A percentile compares a stretch with the other conserved stretches of the same genome.
Conservation (phyloP, 2,113 vertebrate species). For the Ornithorhynchus anatinus region DNA sequence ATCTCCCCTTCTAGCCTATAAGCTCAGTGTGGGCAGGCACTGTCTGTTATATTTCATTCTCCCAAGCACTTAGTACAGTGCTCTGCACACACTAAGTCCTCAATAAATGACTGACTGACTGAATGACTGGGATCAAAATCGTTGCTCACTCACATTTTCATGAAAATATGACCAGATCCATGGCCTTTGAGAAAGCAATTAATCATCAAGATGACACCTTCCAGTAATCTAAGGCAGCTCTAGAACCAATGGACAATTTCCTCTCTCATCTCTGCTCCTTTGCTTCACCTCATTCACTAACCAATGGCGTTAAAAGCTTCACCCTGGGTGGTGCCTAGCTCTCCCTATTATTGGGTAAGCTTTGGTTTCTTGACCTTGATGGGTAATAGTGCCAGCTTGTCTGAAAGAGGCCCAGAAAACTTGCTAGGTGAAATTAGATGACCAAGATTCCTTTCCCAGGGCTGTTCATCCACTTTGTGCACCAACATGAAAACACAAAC, state of each 20-base stretch:
- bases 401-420: conserved; percentile 62
- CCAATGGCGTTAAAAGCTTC: too few relatives aligned
- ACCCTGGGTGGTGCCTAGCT: conserved; percentile 15
- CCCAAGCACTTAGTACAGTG: too few relatives aligned
- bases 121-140: too few relatives aligned
- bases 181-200: not conserved
- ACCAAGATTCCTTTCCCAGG: conserved; percentile 67
- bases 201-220: not conserved
- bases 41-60: too few relatives aligned
- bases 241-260: rapidly evolving
- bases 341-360: conserved; percentile 40
- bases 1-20: too few relatives aligned
- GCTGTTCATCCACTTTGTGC: conserved; percentile 56
- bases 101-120: too few relatives aligned
- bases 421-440: conserved; percentile 72
- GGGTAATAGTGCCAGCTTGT: conserved; percentile 62
- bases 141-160: too few relatives aligned
- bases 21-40: too few relatives aligned
- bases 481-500: conserved; percentile 65
- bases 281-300: too few relatives aligned
- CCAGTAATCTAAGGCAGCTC: not conserved
- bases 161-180: too few relatives aligned
- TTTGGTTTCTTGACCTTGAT: conserved; percentile 71
- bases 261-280: not conserved
- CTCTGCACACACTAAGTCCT: too few relatives aligned